These are phyloP conservation scores for Aramus guarauna DNA, from an alignment of 2,113 vertebrate species.

Conservation along the genomic window DNA sequence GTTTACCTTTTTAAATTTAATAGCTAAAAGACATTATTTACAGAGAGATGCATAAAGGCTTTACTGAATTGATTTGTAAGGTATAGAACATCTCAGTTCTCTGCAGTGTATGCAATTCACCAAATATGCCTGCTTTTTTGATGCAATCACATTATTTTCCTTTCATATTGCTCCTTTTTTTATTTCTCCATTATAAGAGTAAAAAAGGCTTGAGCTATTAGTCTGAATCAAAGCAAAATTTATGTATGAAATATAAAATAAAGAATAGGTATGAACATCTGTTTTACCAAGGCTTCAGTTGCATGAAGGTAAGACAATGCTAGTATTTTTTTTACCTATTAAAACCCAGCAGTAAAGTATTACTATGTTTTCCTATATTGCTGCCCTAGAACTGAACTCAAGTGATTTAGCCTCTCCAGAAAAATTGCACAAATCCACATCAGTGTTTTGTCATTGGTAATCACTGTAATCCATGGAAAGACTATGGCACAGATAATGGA, in stretches of 20 bases:
- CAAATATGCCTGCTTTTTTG: background rate
- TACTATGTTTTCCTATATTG: background rate
- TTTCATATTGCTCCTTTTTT: background rate
- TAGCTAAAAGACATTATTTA: background rate
- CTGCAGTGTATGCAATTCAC: background rate
- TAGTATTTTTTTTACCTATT: background rate
- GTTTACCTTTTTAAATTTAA: background rate
- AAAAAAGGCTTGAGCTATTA: background rate
- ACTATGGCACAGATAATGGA: background rate
- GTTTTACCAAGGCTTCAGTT: background rate
- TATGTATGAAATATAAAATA: background rate
- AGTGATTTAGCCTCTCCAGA: background rate
- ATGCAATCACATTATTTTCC: background rate
- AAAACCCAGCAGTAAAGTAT: background rate
- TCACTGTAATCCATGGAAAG: background rate
- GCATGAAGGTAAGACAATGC: rapidly evolving
- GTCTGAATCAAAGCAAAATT: background rate
- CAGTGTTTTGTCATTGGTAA: background rate
- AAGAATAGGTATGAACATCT: background rate
- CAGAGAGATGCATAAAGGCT: background rate
- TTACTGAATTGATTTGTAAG: background rate
- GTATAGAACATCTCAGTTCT: background rate
- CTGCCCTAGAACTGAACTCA: background rate
- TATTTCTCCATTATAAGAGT: background rate
- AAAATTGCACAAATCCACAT: background rate